phyloP scores from a whole-genome alignment of 2,888 invertebrate species.

The Standfussiana lucernea region DNA sequence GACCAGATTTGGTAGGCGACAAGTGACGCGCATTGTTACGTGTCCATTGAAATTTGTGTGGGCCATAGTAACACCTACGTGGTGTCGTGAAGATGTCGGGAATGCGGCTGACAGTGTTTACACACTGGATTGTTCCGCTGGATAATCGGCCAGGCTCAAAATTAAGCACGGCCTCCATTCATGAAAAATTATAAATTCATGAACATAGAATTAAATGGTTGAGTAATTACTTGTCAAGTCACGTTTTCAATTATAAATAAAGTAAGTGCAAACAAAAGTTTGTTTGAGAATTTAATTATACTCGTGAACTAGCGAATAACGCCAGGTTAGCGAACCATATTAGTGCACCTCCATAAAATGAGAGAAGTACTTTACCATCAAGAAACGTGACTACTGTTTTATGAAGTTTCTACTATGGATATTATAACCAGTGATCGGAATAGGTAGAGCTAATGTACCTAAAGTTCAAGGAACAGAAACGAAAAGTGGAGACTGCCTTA shows the following conservation, averaged over 20 bases:
- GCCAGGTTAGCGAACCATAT: constrained; percentile 2
- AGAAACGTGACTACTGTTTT: no score
- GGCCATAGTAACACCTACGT: constrained; percentile 85
- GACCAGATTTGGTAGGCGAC: constrained; percentile 88
- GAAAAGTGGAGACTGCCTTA: no score
- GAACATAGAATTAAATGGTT: constrained; percentile 53
- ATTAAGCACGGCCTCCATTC: constrained; percentile 86
- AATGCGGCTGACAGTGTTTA: constrained; percentile 84
- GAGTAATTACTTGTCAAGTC: constrained; percentile 64
- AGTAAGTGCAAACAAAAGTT: constrained; percentile 10
- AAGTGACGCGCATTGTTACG: constrained; percentile 87
- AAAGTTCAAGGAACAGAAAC: no score
- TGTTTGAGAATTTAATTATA: constrained; percentile 14
- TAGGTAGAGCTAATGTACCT: no score
- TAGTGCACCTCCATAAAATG: not conserved
- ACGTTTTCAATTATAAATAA: constrained; percentile 71
- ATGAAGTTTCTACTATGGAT: no score
- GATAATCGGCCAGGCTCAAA: constrained; percentile 83
- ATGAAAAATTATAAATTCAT: constrained; percentile 69
- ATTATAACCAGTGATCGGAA: no score
- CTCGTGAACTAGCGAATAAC: constrained; percentile 9
- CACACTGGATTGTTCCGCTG: constrained; percentile 82
- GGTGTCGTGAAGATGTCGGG: constrained; percentile 72
- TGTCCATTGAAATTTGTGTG: constrained; percentile 88
- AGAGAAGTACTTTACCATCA: constrained; percentile 4